Evolutionary conservation across 2,888 invertebrate species (phyloP).

Genomic region (Malachius bipustulatus): DNA sequence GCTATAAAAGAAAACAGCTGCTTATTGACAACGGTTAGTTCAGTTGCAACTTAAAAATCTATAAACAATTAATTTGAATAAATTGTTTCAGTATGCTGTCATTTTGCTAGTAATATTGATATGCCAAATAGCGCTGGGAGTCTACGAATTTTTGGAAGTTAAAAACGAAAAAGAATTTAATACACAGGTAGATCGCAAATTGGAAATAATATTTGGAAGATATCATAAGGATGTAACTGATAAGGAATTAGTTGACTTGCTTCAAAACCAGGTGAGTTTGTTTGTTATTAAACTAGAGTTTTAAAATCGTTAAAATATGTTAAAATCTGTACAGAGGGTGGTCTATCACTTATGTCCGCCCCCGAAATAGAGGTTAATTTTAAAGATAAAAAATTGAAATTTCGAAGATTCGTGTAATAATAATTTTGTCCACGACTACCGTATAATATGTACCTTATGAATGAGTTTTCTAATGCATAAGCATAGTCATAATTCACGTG

Average conservation of each 20-base stretch:
- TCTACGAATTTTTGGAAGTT: conserved; percentile 1
- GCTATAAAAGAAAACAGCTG: conserved; percentile 31
- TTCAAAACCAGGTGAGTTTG: conserved; percentile 2
- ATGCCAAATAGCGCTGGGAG: conserved; percentile 47
- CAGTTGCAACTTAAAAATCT: too few species aligned
- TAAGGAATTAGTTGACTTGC: neutral
- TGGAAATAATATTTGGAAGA: neutral
- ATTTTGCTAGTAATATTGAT: conserved; percentile 58
- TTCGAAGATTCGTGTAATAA: too few species aligned
- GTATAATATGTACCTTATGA: too few species aligned
- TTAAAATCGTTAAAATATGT: too few species aligned
- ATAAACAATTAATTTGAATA: conserved; percentile 51
- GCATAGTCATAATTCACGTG: too few species aligned
- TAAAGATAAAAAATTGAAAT: too few species aligned
- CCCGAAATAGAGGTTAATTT: too few species aligned
- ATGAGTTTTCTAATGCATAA: too few species aligned
- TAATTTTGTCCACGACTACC: too few species aligned
- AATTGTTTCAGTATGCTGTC: conserved; percentile 41
- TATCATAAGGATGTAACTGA: neutral
- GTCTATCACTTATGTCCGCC: too few species aligned
- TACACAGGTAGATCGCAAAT: neutral
- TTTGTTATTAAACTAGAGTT: too few species aligned
- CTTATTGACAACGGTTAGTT: conserved; percentile 28
- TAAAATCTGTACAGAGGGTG: too few species aligned
- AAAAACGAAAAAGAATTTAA: neutral